Evolutionary conservation across 2,888 invertebrate species (phyloP).

Genomic region (Halocaridina rubra): DNA sequence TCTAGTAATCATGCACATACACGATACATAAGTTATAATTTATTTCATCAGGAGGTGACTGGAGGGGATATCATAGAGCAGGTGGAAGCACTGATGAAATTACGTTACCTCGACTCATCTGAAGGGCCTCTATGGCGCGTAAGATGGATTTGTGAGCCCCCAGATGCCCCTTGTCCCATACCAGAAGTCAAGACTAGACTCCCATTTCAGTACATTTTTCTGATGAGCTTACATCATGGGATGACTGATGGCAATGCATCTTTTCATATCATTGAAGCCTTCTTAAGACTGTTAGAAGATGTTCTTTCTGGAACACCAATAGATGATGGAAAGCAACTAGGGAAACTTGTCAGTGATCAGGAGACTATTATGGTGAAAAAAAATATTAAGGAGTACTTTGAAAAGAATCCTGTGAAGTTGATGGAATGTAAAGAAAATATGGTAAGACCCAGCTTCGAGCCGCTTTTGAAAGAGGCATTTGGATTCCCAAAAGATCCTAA

Average conservation of each 20-base stretch:
- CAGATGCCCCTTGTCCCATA: background rate
- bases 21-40: too few relatives aligned
- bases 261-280: background rate
- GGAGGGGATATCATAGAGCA: background rate
- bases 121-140: background rate
- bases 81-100: background rate
- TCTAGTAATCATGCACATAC: too few relatives aligned
- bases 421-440: background rate
- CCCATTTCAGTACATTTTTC: background rate
- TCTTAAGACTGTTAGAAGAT: background rate
- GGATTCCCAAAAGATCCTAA: background rate
- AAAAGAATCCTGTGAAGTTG: background rate
- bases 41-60: background rate
- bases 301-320: background rate
- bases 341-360: background rate
- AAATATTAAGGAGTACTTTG: background rate
- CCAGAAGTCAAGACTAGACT: background rate
- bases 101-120: background rate
- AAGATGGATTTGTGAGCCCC: background rate
- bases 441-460: background rate
- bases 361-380: background rate
- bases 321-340: background rate
- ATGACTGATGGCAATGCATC: background rate
- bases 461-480: background rate
- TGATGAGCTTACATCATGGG: background rate